These are phyloP conservation scores for Mormyrops boulengeri DNA, from an alignment of 2,797 vertebrate species.

Conservation along the genomic window DNA sequence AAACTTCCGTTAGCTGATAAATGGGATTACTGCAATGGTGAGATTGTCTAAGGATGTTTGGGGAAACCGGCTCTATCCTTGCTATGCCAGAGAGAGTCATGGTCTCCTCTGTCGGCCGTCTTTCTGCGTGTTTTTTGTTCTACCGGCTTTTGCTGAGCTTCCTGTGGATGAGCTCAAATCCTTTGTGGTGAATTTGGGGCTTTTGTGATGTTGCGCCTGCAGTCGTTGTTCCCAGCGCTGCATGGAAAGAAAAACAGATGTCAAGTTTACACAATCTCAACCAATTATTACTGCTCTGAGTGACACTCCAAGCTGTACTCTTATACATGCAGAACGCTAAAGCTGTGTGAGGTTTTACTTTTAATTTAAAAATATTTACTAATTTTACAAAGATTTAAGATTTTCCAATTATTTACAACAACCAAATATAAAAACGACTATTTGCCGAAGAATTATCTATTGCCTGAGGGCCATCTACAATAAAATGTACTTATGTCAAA, in stretches of 20 bases:
- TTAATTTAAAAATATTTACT: neutral
- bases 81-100: neutral
- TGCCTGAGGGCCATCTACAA: neutral
- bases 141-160: constrained; percentile 12
- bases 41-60: neutral
- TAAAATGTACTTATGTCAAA: neutral
- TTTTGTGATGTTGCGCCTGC: constrained; percentile 16
- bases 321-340: neutral
- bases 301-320: neutral
- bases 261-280: neutral
- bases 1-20: constrained; percentile 16
- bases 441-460: neutral
- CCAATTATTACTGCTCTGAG: neutral
- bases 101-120: constrained; percentile 1
- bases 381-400: neutral
- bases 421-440: neutral
- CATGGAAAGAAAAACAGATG: neutral
- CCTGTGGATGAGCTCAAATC: neutral
- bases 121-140: constrained; percentile 21
- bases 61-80: neutral
- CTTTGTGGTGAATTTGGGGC: constrained; percentile 13
- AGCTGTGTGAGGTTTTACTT: neutral
- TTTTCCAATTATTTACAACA: neutral
- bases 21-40: neutral
- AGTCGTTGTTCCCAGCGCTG: constrained; percentile 27